Evolutionary conservation across 2,797 vertebrate genomes (phyloP).

Genomic region (Rhinogobio ventralis): DNA sequence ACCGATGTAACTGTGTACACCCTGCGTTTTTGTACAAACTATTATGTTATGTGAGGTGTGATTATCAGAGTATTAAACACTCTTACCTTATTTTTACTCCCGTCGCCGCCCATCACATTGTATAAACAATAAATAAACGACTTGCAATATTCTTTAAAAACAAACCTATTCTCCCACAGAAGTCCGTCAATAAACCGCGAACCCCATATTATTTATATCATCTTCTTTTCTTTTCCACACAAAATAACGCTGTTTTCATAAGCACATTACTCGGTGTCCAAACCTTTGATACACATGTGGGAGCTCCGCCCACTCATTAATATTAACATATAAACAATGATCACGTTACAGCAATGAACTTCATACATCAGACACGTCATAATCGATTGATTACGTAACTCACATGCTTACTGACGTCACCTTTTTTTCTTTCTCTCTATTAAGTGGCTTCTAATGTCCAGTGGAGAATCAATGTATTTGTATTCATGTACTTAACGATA

Average conservation of each 20-base stretch:
- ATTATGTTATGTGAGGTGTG: background rate
- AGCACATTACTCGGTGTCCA: background rate
- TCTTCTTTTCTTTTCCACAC: background rate
- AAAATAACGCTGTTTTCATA: background rate
- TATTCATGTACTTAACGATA: background rate
- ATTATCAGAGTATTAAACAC: background rate
- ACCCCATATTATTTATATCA: background rate
- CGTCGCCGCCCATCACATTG: conserved; percentile 43
- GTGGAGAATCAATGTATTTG: background rate
- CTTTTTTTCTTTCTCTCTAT: background rate
- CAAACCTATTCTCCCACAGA: background rate
- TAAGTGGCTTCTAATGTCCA: background rate
- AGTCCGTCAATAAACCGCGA: background rate
- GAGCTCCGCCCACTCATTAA: conserved; percentile 25
- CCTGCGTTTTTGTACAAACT: too few relatives aligned
- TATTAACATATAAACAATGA: conserved; percentile 17
- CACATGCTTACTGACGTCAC: background rate
- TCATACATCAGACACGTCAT: conserved; percentile 13
- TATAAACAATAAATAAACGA: background rate
- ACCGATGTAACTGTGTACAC: background rate
- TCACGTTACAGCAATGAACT: background rate
- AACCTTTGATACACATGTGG: background rate
- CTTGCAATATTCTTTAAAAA: background rate
- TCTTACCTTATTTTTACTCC: conserved; percentile 69
- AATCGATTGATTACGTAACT: conserved; percentile 34